These are phyloP conservation scores for Uromys caudimaculatus DNA, from an alignment of 2,797 vertebrate species.

Conservation along the genomic window DNA sequence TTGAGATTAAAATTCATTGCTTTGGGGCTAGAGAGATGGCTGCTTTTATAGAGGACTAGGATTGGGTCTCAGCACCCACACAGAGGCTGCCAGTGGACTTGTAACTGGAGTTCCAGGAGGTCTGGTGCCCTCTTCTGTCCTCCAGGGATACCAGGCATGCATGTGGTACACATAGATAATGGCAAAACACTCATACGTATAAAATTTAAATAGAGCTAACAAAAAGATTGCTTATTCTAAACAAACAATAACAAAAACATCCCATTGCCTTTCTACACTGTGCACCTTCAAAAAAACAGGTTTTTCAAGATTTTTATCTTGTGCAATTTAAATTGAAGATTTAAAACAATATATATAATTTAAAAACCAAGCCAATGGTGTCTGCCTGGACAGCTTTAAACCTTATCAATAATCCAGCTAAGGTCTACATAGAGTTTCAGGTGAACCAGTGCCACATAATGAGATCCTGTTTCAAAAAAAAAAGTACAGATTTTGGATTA, in stretches of 20 bases:
- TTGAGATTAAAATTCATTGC: not conserved
- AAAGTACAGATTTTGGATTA: not conserved
- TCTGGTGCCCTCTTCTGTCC: not conserved
- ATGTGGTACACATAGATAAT: not conserved
- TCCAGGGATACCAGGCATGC: not conserved
- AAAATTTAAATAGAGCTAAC: not conserved
- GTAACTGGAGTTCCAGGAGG: not conserved
- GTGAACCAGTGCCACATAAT: not conserved
- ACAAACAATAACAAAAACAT: not conserved
- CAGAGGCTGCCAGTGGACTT: too few relatives aligned
- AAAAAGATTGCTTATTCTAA: not conserved
- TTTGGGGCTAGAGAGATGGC: not conserved
- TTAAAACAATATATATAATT: not conserved
- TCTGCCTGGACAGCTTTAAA: not conserved
- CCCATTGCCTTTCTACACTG: not conserved
- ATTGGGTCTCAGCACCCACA: not conserved
- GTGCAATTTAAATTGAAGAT: not conserved
- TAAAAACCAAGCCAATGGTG: not conserved
- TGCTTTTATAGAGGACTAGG: not conserved
- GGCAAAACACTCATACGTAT: not conserved
- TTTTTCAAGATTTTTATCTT: not conserved
- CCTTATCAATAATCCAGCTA: not conserved
- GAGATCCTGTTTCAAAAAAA: not conserved
- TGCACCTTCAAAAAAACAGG: not conserved
- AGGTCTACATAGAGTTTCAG: not conserved